Conservation (phyloP, 2,888 invertebrate genomes). For the Erebia palarica region DNA sequence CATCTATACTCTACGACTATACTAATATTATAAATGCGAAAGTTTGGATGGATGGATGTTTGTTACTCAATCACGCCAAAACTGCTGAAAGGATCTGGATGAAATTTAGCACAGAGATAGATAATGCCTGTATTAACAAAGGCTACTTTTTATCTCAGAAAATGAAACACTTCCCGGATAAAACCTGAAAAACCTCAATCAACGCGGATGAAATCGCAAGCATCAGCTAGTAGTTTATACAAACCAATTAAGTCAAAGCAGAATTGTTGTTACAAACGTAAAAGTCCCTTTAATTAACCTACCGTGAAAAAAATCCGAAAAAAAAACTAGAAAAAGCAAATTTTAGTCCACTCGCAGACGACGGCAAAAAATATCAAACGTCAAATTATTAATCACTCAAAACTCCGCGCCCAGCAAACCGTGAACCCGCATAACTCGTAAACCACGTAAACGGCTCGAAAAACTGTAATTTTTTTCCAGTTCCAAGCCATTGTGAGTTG, state of each 20-base stretch:
- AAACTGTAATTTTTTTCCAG: slow-evolving; percentile 43
- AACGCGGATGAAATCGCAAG: background rate
- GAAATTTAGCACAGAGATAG: too few species aligned
- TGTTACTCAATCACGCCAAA: too few species aligned
- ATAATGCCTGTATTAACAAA: too few species aligned
- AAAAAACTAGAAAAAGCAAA: slow-evolving; percentile 40
- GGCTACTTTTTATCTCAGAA: too few species aligned
- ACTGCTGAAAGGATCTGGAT: too few species aligned
- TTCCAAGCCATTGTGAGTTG: slow-evolving; percentile 44
- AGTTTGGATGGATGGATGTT: too few species aligned
- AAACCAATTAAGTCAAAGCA: slow-evolving; percentile 36
- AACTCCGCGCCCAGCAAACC: slow-evolving; percentile 41
- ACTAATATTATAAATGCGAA: too few species aligned
- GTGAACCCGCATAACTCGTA: slow-evolving; percentile 16
- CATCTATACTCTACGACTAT: too few species aligned
- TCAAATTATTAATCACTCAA: slow-evolving; percentile 44
- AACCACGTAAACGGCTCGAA: slow-evolving; percentile 40
- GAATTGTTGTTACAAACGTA: slow-evolving; percentile 30
- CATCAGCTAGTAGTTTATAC: background rate
- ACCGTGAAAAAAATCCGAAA: slow-evolving; percentile 37
- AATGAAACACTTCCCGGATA: too few species aligned
- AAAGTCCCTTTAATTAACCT: slow-evolving; percentile 40
- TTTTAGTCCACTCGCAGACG: slow-evolving; percentile 38
- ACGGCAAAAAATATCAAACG: slow-evolving; percentile 39
- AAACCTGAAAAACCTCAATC: background rate